phyloP scores from a whole-genome alignment of 2,888 invertebrate genomes.

The Coecobrya sp. region DNA sequence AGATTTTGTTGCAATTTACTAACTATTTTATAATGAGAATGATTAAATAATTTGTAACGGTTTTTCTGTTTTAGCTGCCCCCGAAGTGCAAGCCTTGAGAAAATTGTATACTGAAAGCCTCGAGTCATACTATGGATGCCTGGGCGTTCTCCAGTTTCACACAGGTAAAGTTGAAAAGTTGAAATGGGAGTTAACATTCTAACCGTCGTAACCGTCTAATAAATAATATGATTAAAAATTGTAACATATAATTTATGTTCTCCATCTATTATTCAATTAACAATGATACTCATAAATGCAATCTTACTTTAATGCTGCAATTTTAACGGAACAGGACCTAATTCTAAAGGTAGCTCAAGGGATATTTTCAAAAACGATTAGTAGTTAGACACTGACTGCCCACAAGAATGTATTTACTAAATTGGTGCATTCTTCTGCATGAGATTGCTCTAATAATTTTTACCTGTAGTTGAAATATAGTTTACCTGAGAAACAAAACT shows the following conservation, averaged over 20 bases:
- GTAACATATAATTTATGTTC: background rate
- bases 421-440: background rate
- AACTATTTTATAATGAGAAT: too few relatives aligned
- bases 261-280: too few relatives aligned
- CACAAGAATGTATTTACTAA: background rate
- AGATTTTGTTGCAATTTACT: conserved; percentile 88
- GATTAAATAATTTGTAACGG: background rate
- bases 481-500: too few relatives aligned
- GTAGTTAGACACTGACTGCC: conserved; percentile 1
- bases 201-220: background rate
- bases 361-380: background rate
- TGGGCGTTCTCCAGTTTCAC: conserved; percentile 97
- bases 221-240: background rate
- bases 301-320: conserved; percentile 64
- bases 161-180: conserved; percentile 88
- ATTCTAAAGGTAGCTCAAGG: conserved; percentile 83
- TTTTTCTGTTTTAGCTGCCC: too few relatives aligned
- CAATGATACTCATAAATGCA: background rate
- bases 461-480: too few relatives aligned
- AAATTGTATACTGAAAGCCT: conserved; percentile 96
- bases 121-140: conserved; percentile 96
- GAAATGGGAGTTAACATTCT: background rate
- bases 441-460: too few relatives aligned
- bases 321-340: conserved; percentile 80
- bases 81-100: conserved; percentile 96